These are phyloP conservation scores for Pedionomus torquatus DNA, from an alignment of 2,113 vertebrate genomes.

Conservation along the genomic window DNA sequence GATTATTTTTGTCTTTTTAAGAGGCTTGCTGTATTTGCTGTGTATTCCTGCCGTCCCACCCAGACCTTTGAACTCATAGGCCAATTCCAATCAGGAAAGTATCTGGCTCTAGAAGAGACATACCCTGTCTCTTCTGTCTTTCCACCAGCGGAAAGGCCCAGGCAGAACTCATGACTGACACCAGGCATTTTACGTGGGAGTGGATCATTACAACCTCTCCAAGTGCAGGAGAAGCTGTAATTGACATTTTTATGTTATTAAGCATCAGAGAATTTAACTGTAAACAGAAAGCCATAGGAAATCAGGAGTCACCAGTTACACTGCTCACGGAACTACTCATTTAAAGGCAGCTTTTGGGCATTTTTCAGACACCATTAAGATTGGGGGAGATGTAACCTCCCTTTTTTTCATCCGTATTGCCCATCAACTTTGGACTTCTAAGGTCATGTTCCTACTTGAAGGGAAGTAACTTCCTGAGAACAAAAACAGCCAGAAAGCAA, in stretches of 20 bases:
- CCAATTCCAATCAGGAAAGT: neutral
- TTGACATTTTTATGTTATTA: constrained; percentile 17
- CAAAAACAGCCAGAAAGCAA: neutral
- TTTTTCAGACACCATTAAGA: neutral
- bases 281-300: constrained; percentile 41
- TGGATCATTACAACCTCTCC: constrained; percentile 10
- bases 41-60: neutral
- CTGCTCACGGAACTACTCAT: neutral
- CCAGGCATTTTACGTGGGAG: neutral
- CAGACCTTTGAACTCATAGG: neutral
- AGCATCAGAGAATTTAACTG: neutral
- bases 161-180: neutral
- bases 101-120: neutral
- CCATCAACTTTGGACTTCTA: neutral
- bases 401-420: neutral
- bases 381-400: neutral
- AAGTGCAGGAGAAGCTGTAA: neutral
- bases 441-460: neutral
- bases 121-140: neutral
- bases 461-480: neutral
- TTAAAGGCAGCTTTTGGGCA: neutral
- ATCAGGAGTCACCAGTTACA: neutral
- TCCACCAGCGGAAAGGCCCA: neutral
- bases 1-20: neutral
- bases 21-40: neutral